Percentiles rank a stretch among this genome's conserved stretches.
Conservation (phyloP, 2,113 vertebrate species). For the Casuarius casuarius region DNA sequence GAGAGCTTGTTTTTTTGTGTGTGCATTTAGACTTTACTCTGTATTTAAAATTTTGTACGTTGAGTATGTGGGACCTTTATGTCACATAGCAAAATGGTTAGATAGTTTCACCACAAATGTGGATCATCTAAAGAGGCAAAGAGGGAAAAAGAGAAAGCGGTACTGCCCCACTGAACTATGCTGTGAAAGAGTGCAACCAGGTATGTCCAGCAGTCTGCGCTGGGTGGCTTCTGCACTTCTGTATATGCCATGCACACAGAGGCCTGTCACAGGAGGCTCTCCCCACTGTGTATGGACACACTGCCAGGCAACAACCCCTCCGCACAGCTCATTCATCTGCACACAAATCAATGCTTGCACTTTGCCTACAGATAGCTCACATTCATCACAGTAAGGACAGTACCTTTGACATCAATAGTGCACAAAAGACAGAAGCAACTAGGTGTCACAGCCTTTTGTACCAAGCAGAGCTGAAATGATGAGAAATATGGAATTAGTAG, state of each 20-base stretch:
- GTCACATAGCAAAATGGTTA: neutral
- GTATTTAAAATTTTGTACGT: neutral
- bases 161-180: neutral
- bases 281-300: neutral
- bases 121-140: neutral
- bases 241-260: neutral
- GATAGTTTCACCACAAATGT: neutral
- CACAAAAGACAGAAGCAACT: neutral
- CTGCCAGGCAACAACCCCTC: neutral
- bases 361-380: slow-evolving; percentile 45
- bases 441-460: neutral
- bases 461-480: neutral
- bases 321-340: neutral
- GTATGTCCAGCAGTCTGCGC: neutral
- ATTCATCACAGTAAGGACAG: slow-evolving; percentile 8
- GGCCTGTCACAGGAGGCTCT: neutral
- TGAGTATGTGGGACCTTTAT: neutral
- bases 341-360: neutral
- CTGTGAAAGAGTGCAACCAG: neutral
- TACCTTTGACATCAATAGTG: neutral
- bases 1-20: neutral
- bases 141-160: neutral
- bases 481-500: neutral
- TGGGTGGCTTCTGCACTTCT: neutral
- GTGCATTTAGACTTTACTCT: neutral